A percentile compares a stretch with the other conserved stretches of the same genome.
Conservation (phyloP, 30 jellyfish, hydroid and myxozoan species). For the Turritopsis rubra region DNA sequence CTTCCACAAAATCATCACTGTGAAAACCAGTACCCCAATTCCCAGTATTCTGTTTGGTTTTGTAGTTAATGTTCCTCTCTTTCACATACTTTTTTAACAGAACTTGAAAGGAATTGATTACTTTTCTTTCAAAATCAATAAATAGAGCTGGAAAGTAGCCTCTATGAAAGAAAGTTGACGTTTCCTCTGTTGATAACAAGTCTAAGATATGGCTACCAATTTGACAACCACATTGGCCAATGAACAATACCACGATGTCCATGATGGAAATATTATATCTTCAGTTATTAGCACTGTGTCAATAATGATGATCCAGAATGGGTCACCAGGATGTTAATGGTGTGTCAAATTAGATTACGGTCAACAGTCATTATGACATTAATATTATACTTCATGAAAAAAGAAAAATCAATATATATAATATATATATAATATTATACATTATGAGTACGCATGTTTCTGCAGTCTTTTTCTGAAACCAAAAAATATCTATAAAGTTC, state of each 20-base stretch:
- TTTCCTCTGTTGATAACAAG: neutral
- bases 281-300: neutral
- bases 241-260: neutral
- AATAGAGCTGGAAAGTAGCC: neutral
- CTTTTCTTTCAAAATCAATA: neutral
- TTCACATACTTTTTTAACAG: neutral
- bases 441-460: no score
- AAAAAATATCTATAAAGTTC: no score
- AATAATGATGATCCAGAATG: neutral
- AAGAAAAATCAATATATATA: no score
- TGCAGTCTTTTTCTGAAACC: no score
- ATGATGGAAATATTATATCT: no score
- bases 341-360: no score
- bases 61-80: neutral
- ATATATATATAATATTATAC: no score
- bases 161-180: neutral
- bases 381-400: no score
- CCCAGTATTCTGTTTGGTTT: neutral
- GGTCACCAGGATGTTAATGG: no score
- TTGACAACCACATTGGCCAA: neutral
- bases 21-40: neutral
- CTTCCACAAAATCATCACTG: neutral
- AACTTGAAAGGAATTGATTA: neutral
- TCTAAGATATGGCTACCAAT: neutral
- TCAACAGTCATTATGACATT: no score